Conservation (phyloP, 2,113 vertebrate species). For the Spermophilus dauricus region DNA sequence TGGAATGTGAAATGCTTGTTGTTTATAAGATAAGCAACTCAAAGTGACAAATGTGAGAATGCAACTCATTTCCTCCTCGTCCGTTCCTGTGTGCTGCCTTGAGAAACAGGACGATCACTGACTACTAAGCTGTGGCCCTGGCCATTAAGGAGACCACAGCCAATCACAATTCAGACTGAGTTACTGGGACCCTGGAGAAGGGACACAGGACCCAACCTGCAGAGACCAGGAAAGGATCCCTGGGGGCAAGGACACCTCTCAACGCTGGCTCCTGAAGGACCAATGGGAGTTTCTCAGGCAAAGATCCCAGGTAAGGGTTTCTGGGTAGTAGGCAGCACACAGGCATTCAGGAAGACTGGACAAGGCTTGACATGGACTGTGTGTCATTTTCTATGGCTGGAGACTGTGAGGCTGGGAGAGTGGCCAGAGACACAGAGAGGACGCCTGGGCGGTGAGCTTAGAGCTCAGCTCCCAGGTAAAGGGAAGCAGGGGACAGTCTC, state of each 20-base stretch:
- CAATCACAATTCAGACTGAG: background rate
- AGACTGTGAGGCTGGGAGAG: background rate
- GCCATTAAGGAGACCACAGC: background rate
- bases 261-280: background rate
- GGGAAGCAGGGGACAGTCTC: background rate
- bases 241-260: background rate
- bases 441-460: background rate
- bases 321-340: background rate
- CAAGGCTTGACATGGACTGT: too few species aligned
- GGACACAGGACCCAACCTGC: background rate
- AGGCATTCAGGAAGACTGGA: background rate
- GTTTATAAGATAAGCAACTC: background rate
- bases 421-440: background rate
- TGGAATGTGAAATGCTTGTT: background rate
- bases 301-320: background rate
- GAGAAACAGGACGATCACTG: background rate
- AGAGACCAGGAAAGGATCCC: background rate
- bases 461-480: background rate
- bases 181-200: background rate
- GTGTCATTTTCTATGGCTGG: background rate
- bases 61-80: background rate
- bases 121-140: background rate
- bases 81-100: fast-evolving
- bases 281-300: background rate
- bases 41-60: background rate